phyloP scores from a whole-genome alignment of 1,140 invertebrate species.

The Plectrocnemia conspersa region DNA sequence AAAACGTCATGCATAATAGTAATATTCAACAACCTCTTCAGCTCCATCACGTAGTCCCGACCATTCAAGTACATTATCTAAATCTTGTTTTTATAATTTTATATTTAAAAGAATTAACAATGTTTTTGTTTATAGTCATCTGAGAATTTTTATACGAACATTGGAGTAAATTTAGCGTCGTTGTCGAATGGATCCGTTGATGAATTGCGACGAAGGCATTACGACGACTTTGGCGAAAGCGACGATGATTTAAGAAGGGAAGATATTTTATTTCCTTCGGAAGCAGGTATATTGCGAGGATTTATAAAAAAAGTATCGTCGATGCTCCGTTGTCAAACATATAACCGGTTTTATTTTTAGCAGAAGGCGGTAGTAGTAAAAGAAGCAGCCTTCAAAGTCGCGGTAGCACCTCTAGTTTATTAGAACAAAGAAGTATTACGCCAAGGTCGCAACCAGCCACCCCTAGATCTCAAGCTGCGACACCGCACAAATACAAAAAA shows the following conservation, averaged over 20 bases:
- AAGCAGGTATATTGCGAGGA: conserved; percentile 58
- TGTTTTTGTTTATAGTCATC: conserved; percentile 9
- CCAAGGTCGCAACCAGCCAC: conserved; percentile 83
- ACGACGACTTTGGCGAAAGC: conserved; percentile 80
- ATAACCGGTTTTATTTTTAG: conserved; percentile 35
- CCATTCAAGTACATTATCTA: conserved; percentile 31
- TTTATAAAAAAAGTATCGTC: too few species aligned
- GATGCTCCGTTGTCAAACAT: conserved; percentile 1
- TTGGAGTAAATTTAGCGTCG: conserved; percentile 38
- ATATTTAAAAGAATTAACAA: not conserved
- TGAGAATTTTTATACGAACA: conserved; percentile 46
- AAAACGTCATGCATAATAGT: conserved; percentile 4
- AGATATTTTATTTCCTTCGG: conserved; percentile 77
- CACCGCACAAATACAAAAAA: conserved; percentile 96
- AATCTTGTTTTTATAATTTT: not conserved
- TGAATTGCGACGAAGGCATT: conserved; percentile 54
- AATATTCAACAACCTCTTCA: conserved; percentile 25
- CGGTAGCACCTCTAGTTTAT: conserved; percentile 78
- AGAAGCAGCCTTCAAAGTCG: conserved; percentile 85
- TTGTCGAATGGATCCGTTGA: conserved; percentile 54
- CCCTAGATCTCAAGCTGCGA: conserved; percentile 85
- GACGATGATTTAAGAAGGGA: conserved; percentile 85
- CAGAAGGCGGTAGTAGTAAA: conserved; percentile 71
- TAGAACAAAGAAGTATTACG: conserved; percentile 75
- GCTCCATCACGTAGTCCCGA: conserved; percentile 37